A percentile compares a stretch with the other conserved stretches of the same genome.
These are phyloP conservation scores for Mormyrus hasselquistii DNA, from an alignment of 2,797 vertebrate genomes.

Conservation along the genomic window DNA sequence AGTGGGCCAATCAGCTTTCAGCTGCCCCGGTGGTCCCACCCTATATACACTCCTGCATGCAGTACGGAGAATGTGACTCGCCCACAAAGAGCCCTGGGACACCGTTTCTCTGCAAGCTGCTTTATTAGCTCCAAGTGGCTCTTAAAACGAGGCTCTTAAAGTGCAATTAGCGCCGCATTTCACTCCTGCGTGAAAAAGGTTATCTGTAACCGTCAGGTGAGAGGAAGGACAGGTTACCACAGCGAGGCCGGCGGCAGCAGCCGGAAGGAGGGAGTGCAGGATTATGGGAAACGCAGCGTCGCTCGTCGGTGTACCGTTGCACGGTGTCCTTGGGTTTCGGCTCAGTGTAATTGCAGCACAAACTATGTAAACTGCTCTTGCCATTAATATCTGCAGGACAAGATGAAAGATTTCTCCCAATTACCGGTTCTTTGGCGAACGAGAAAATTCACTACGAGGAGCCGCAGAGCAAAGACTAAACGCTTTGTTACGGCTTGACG, in stretches of 20 bases:
- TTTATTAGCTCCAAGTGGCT: slow-evolving; percentile 5
- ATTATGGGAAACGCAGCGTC: background rate
- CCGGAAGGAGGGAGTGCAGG: background rate
- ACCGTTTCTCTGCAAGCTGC: background rate
- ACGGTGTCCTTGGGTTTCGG: background rate
- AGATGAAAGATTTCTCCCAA: background rate
- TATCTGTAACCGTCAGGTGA: slow-evolving; percentile 19
- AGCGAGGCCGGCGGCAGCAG: background rate
- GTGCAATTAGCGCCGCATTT: slow-evolving; percentile 7
- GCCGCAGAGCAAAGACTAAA: background rate
- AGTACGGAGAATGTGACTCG: background rate
- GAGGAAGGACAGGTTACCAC: background rate
- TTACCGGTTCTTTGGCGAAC: background rate
- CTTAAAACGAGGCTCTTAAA: slow-evolving; percentile 16
- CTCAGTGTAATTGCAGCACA: background rate
- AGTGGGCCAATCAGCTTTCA: background rate
- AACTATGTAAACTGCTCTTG: background rate
- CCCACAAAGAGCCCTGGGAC: background rate
- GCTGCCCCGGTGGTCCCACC: background rate
- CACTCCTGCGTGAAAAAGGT: background rate
- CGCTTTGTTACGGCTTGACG: background rate
- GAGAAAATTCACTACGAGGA: background rate
- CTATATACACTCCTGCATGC: background rate
- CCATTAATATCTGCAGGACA: too few relatives aligned
- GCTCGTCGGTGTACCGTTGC: background rate